A percentile compares a stretch with the other conserved stretches of the same genome.
Conservation (phyloP, 2,797 vertebrate genomes). For the Hylomyscus alleni region DNA sequence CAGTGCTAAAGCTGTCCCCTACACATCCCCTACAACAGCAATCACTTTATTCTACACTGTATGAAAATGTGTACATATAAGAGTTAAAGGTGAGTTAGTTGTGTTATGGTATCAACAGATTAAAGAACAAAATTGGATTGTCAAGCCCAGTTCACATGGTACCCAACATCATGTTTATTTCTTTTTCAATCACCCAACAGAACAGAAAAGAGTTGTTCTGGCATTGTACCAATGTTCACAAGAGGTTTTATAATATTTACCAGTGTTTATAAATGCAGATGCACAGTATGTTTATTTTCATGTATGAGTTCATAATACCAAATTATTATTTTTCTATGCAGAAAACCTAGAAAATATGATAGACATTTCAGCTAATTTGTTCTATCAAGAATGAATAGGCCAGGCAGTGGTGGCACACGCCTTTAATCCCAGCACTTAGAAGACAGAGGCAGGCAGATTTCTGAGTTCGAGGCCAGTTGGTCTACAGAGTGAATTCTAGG, state of each 20-base stretch:
- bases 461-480: no score
- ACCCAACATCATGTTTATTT: neutral
- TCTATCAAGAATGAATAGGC: constrained; percentile 12
- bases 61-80: neutral
- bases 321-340: neutral
- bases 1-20: neutral
- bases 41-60: neutral
- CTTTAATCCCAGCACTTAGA: no score
- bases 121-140: neutral
- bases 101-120: neutral
- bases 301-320: neutral
- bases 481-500: no score
- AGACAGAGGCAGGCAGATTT: no score
- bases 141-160: neutral
- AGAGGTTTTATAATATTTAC: neutral
- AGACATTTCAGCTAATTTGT: neutral
- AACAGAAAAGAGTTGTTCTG: neutral
- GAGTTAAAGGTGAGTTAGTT: neutral
- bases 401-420: no score
- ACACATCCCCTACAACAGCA: neutral
- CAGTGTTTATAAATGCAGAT: constrained; percentile 36
- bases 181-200: neutral
- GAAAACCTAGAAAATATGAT: neutral
- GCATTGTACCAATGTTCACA: neutral
- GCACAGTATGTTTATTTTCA: neutral